A percentile compares a stretch with the other conserved stretches of the same genome.
These are phyloP conservation scores for Nomada ruficornis DNA, from an alignment of 2,888 invertebrate genomes.

Conservation along the genomic window DNA sequence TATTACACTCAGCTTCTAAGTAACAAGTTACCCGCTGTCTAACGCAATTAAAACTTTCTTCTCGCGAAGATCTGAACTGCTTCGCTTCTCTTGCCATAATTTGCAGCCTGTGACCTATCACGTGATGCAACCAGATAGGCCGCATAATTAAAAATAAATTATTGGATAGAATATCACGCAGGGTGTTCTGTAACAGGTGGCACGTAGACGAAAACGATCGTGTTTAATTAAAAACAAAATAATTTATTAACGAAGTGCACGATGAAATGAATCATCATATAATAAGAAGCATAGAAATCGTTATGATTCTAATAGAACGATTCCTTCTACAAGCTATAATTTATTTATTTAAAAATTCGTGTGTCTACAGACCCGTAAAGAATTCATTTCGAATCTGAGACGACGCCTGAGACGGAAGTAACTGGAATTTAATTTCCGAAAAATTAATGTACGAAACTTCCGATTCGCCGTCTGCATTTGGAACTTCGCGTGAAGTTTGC, in stretches of 20 bases:
- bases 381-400: not conserved
- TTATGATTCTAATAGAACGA: too few relatives aligned
- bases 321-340: too few relatives aligned
- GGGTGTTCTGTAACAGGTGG: conserved; percentile 29
- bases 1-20: conserved; percentile 74
- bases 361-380: too few relatives aligned
- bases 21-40: conserved; percentile 75
- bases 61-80: conserved; percentile 50
- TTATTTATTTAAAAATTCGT: too few relatives aligned
- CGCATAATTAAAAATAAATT: conserved; percentile 42
- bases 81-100: conserved; percentile 46
- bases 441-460: not conserved
- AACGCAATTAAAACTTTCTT: conserved; percentile 73
- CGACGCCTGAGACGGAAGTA: too few relatives aligned
- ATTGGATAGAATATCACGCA: conserved; percentile 11
- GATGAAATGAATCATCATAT: not conserved
- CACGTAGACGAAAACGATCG: not conserved
- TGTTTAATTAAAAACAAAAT: not conserved
- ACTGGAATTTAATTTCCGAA: not conserved
- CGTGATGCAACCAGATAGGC: conserved; percentile 13
- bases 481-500: conserved; percentile 30
- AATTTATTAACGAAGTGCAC: not conserved
- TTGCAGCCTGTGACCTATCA: conserved; percentile 45
- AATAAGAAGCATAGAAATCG: too few relatives aligned
- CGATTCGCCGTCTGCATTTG: not conserved